Base-by-base conservation (phyloP, 2,888 invertebrate species). In the Cabera pusaria region DNA sequence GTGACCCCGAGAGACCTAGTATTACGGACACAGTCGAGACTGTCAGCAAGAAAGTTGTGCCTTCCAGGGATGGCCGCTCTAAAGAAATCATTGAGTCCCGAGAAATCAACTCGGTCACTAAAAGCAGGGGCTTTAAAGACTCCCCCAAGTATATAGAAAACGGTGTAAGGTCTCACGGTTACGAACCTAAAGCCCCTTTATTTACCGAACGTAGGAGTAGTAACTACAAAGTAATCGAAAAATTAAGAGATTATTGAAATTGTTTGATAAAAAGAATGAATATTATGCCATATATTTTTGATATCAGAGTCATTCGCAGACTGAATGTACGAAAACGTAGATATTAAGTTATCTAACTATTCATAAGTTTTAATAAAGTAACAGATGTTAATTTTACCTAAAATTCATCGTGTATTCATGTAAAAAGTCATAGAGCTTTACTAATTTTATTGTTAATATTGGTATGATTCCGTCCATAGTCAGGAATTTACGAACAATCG, bases 21-120 rank as follows among this genome's bases (percentile, higher is more conserved):
- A 90, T 94, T 34, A 94, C 94, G 10, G 93, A 94, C 60, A 93
- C 93, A 0, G 92, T 93, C 6, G 92, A 93, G 65, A 93, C 91
- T 23, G 91, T 92, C 56, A 91, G 91, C 51, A 93, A 93, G 75
- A 93, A 93, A 76, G 90, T 92, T 1, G 80, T 93, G 26, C 93
- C 93, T 6, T 83, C 91, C 0, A 91, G 89, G 62, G 91, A 92
- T 58, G 93, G 93, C 0, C 90, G 92, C 11, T 84, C 90, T 3
- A 86, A 92, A 54, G 93, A 93, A 72, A 92, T 93, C 19, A 92
- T 93, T 25, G 92, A 94, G 64, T 93, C 93, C 0, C 92, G 92
- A 36, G 93, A 94, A 74, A 92, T 92, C 4, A 93, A 93, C 66
- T 93, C 93, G 1, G 90, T 93, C 24, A 93, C 93, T 9, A 93